Percentiles rank a stretch among this genome's conserved stretches.
These are phyloP conservation scores for Cephalopterus ornatus DNA, from an alignment of 2,113 vertebrate species.

Conservation along the genomic window DNA sequence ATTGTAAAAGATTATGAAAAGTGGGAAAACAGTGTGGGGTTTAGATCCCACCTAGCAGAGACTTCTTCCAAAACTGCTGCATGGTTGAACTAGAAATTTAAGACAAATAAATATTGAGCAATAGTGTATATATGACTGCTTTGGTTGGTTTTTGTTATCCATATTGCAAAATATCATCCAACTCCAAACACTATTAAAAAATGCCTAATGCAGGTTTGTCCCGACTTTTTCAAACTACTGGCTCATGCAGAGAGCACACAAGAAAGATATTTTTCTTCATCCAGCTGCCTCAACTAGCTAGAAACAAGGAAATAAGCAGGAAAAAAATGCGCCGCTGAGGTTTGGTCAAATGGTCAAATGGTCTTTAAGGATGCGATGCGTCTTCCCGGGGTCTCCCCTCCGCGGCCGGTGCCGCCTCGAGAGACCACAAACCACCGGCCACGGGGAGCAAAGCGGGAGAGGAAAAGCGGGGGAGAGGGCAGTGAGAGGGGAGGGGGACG, in stretches of 20 bases:
- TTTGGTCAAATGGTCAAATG: background rate
- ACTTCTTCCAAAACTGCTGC: background rate
- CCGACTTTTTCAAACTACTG: background rate
- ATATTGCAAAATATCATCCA: background rate
- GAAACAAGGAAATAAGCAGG: background rate
- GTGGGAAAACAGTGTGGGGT: background rate
- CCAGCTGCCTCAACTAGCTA: background rate
- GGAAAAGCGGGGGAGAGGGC: background rate
- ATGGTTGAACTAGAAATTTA: background rate
- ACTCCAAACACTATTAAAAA: background rate
- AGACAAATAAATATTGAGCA: background rate
- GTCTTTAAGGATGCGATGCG: background rate
- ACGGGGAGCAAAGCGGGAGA: background rate
- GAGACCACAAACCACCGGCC: background rate
- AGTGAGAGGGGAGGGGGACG: too few species aligned
- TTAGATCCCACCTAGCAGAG: background rate
- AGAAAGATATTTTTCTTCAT: background rate
- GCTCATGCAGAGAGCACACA: background rate
- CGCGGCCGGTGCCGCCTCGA: too few species aligned
- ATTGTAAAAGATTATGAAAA: background rate
- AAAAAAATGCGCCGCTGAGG: fast-evolving
- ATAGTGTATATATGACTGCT: background rate
- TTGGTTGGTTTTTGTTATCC: background rate
- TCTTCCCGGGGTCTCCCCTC: background rate
- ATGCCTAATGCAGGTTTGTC: background rate